Conservation (phyloP, 2,113 vertebrate species). For the Natator depressus region DNA sequence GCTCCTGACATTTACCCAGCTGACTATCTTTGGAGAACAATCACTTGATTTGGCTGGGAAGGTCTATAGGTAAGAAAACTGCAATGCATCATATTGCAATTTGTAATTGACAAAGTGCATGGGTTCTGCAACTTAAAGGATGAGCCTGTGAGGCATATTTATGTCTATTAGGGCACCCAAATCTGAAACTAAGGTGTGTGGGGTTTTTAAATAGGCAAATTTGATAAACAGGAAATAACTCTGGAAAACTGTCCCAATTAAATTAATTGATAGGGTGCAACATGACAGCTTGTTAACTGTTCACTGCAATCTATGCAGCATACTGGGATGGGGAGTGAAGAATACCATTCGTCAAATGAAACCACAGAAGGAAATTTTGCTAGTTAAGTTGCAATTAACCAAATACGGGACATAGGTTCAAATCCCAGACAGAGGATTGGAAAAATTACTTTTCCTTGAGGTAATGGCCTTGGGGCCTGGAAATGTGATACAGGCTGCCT, state of each 20-base stretch:
- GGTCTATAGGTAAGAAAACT: slow-evolving; percentile 49
- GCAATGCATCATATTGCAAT: not conserved
- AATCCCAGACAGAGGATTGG: not conserved
- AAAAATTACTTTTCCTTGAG: not conserved
- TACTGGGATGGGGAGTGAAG: not conserved
- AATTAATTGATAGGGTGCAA: not conserved
- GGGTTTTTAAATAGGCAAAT: not conserved
- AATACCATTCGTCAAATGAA: not conserved
- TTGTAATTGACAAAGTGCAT: not conserved
- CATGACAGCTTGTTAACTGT: fast-evolving
- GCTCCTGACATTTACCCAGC: slow-evolving; percentile 86
- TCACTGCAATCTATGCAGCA: fast-evolving
- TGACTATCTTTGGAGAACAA: slow-evolving; percentile 83
- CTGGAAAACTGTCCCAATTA: not conserved
- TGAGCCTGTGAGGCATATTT: slow-evolving; percentile 20
- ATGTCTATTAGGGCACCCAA: not conserved
- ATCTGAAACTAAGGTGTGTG: not conserved
- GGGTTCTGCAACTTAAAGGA: slow-evolving; percentile 9
- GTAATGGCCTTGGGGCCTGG: not conserved
- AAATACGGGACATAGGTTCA: not conserved
- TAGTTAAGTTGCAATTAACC: not conserved
- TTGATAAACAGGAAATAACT: not conserved
- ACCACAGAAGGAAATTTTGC: not conserved
- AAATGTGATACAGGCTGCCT: not conserved
- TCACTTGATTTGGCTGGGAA: slow-evolving; percentile 78